A percentile compares a stretch with the other conserved stretches of the same genome.
phyloP scores from a whole-genome alignment of 1,140 invertebrate genomes.

The Heliconius melpomene region DNA sequence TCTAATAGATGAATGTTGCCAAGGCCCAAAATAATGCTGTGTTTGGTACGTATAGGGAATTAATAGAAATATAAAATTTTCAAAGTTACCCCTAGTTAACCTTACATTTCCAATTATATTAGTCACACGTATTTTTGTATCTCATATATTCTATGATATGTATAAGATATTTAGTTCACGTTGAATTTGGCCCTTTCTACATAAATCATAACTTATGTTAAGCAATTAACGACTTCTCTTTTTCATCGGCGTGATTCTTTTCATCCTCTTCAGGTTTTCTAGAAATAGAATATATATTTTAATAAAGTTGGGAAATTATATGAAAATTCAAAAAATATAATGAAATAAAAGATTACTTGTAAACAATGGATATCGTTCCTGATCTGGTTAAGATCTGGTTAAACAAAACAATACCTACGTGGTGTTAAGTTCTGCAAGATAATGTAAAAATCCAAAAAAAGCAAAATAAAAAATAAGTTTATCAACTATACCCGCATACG shows the following conservation, averaged over 20 bases:
- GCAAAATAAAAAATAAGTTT: no score
- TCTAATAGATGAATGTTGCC: no score
- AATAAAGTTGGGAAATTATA: neutral
- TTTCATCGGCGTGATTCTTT: constrained; percentile 44
- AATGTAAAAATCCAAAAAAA: neutral
- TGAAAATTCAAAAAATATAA: neutral
- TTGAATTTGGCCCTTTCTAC: neutral
- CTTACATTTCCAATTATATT: no score
- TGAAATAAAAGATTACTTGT: no score
- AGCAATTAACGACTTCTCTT: constrained; percentile 54
- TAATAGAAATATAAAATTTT: no score
- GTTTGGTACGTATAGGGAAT: no score
- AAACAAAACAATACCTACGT: no score
- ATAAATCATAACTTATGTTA: constrained; percentile 34
- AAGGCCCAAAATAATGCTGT: no score
- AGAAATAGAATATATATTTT: constrained; percentile 32
- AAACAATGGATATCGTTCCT: no score
- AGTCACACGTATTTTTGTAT: neutral
- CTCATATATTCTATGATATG: neutral
- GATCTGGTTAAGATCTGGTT: no score
- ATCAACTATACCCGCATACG: constrained; percentile 57
- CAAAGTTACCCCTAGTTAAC: no score
- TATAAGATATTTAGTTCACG: neutral
- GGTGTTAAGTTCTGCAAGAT: no score
- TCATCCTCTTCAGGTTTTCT: constrained; percentile 54